Evolutionary conservation across 2,888 invertebrate species (phyloP), one percentile per base, ranked within the genome.

Genomic region (Dioctria rufipes): DNA sequence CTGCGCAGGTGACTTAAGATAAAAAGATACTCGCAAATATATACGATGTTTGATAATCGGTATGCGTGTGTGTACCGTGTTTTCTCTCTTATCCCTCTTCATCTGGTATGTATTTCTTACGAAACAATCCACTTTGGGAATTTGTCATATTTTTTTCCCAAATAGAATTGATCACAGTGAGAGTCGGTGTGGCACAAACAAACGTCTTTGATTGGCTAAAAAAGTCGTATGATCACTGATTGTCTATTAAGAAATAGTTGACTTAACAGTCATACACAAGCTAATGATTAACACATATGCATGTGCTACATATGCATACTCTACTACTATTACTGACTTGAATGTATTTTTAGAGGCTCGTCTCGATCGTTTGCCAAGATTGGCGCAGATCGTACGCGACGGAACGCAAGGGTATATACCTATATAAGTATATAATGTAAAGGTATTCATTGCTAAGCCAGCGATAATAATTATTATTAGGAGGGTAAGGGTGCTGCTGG

Each of bases 261-360:
- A 25, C 49, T 9, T 1, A 5, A 46, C 67, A 49, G 6, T 9
- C 66, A 54, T n/a, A n/a, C 54, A 46, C 49, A 43, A 11, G n/a
- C 54, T 54, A 11, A 46, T 1, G 54, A 11, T n/a, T 25, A 25
- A 25, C 25, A 25, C 25, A 2, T 25, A 25, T 25, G 25, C 25
- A 25, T 37, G 69, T 67, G 49, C 46, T 4, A 37, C n/a, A n/a
- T n/a, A n/a, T n/a, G n/a, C n/a, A n/a, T n/a, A n/a, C n/a, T n/a
- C 39, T 37, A 39, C 4, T 37, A 25, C 65, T n/a, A 5, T 37
- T 25, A 9, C 42, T 65, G n/a, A 3, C 40, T 3, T 65, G 69
- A 25, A 39, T 69, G 69, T 69, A 69, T 51, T 69, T 69, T 69
- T 69, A 69, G 69, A 69, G 69, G 69, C 69, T 69, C 69, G 69